phyloP scores from a whole-genome alignment of 2,113 vertebrate genomes.

The Ploceus nigricollis region DNA sequence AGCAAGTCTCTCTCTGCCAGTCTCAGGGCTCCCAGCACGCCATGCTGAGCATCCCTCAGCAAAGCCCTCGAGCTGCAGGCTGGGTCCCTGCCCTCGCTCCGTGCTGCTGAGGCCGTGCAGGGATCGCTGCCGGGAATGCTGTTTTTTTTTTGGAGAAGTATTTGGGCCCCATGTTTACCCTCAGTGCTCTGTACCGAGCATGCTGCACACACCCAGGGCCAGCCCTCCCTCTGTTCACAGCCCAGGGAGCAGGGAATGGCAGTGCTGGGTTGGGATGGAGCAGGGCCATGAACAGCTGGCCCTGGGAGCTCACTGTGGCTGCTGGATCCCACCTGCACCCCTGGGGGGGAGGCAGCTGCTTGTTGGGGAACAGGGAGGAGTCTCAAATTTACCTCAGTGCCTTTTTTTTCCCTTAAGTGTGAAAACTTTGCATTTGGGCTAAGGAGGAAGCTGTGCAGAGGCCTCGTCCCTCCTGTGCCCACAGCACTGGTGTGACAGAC shows the following conservation, averaged over 20 bases:
- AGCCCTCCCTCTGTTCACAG: background rate
- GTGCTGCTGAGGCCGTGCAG: fast-evolving
- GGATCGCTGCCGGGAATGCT: fast-evolving
- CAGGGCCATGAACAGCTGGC: fast-evolving
- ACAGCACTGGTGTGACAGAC: background rate
- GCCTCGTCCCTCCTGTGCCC: background rate
- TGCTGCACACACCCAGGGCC: background rate
- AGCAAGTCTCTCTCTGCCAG: background rate
- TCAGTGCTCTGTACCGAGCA: background rate
- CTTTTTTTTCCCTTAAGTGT: constrained; percentile 52
- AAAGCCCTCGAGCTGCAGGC: background rate
- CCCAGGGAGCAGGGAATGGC: fast-evolving
- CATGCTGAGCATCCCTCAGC: background rate
- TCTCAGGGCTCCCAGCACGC: background rate
- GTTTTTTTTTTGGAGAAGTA: too few species aligned
- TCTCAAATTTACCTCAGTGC: constrained; percentile 70
- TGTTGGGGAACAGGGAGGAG: background rate
- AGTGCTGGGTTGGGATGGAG: fast-evolving
- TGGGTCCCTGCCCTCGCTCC: background rate
- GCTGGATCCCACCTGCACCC: background rate
- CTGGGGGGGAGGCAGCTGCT: background rate
- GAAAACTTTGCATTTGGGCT: background rate
- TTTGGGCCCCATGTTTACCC: background rate
- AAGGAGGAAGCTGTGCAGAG: background rate
- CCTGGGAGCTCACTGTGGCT: fast-evolving